A percentile compares a stretch with the other conserved stretches of the same genome.
Evolutionary conservation across 1,140 invertebrate species (phyloP).

Genomic region (Stenopsyche tienmushanensis): DNA sequence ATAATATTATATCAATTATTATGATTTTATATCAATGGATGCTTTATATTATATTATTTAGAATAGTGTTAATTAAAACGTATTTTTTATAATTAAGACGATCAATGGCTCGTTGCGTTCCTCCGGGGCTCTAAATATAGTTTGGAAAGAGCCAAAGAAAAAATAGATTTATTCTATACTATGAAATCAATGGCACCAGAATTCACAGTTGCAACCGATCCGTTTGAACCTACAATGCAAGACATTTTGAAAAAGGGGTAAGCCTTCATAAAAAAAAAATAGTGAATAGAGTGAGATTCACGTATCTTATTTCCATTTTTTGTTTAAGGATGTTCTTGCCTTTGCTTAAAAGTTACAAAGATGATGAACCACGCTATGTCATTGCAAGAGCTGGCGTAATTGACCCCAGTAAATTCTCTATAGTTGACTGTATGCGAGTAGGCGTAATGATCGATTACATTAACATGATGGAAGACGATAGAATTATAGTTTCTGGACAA

Average conservation of each 20-base stretch:
- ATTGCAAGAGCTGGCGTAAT: conserved; percentile 50
- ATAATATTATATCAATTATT: not conserved
- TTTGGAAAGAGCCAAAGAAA: conserved; percentile 76
- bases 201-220: conserved; percentile 47
- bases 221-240: conserved; percentile 33
- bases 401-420: conserved; percentile 47
- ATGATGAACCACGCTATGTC: conserved; percentile 53
- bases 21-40: not conserved
- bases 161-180: conserved; percentile 74
- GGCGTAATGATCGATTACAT: conserved; percentile 34
- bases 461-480: conserved; percentile 37
- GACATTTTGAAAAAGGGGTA: not conserved
- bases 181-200: conserved; percentile 48
- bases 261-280: not conserved
- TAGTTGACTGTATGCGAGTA: conserved; percentile 48
- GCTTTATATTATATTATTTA: not conserved
- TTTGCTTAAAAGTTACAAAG: conserved; percentile 45
- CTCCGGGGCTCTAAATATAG: conserved; percentile 82
- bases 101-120: conserved; percentile 74
- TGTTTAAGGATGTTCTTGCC: not conserved
- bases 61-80: no score
- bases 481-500: conserved; percentile 27
- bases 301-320: not conserved
- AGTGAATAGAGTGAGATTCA: not conserved
- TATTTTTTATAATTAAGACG: conserved; percentile 59